Evolutionary conservation across 2,888 invertebrate genomes (phyloP).

Genomic region (Mesodorylaimus sp.): DNA sequence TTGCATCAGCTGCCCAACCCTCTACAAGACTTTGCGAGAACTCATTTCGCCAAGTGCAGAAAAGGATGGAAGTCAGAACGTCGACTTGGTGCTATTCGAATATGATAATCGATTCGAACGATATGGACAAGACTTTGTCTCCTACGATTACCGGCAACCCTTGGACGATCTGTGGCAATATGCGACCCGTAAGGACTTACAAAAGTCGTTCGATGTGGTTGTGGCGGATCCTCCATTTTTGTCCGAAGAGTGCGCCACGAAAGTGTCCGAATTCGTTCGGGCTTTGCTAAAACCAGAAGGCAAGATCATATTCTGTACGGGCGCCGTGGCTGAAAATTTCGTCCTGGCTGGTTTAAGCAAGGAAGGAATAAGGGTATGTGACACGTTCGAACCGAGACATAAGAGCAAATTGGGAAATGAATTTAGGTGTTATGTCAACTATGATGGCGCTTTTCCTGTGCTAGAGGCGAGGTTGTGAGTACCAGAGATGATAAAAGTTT

Average conservation of each 20-base stretch:
- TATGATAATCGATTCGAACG: slow-evolving; percentile 59
- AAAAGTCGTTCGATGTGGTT: slow-evolving; percentile 50
- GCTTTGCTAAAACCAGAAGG: slow-evolving; percentile 43
- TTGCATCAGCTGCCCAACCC: slow-evolving; percentile 66
- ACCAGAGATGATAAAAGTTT: too few relatives aligned
- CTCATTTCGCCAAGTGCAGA: slow-evolving; percentile 13
- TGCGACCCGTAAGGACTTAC: slow-evolving; percentile 29
- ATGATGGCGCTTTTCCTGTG: too few relatives aligned
- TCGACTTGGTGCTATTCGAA: slow-evolving; percentile 51
- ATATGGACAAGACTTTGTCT: slow-evolving; percentile 56
- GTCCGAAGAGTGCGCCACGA: slow-evolving; percentile 70
- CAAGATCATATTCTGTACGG: slow-evolving; percentile 67
- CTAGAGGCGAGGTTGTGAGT: too few relatives aligned
- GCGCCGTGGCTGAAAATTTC: slow-evolving; percentile 54
- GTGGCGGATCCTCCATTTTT: slow-evolving; percentile 87
- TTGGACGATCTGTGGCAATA: slow-evolving; percentile 50
- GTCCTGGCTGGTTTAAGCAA: too few relatives aligned
- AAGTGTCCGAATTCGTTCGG: slow-evolving; percentile 57
- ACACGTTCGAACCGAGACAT: slow-evolving; percentile 55
- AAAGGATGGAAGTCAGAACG: slow-evolving; percentile 8
- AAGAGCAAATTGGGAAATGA: slow-evolving; percentile 76
- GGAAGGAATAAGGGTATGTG: slow-evolving; percentile 43
- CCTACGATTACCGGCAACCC: slow-evolving; percentile 61
- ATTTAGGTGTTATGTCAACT: slow-evolving; percentile 76
- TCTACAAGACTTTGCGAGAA: background rate